Percentiles rank a stretch among this genome's conserved stretches.
phyloP scores from a whole-genome alignment of 2,888 invertebrate species.

The Calameuta idolon region DNA sequence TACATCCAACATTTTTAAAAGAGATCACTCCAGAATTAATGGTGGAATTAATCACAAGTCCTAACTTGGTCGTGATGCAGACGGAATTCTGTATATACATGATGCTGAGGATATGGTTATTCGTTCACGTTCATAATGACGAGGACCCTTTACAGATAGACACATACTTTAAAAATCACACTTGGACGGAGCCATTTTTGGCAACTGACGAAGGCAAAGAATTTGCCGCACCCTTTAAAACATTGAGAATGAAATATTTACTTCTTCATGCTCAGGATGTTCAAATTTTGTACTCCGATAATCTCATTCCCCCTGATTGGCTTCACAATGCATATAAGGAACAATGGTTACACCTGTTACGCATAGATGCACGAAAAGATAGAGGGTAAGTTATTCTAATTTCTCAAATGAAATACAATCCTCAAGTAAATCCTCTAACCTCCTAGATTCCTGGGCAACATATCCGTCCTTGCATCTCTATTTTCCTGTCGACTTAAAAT shows the following conservation, averaged over 20 bases:
- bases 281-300: conserved; percentile 75
- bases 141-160: conserved; percentile 51
- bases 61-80: conserved; percentile 79
- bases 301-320: conserved; percentile 78
- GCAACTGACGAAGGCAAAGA: conserved; percentile 72
- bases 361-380: conserved; percentile 78
- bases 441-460: conserved; percentile 48
- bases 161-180: conserved; percentile 57
- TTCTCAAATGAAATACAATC: background rate
- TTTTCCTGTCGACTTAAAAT: conserved; percentile 31
- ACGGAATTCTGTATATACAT: conserved; percentile 83
- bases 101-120: conserved; percentile 76
- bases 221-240: conserved; percentile 74
- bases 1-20: conserved; percentile 71
- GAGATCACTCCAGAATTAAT: conserved; percentile 77
- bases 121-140: conserved; percentile 32
- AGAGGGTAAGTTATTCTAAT: conserved; percentile 70
- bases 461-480: conserved; percentile 42
- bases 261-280: conserved; percentile 79
- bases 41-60: conserved; percentile 73
- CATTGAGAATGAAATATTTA: conserved; percentile 76
- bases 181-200: conserved; percentile 70
- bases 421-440: conserved; percentile 10
- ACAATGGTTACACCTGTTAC: conserved; percentile 78
- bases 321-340: conserved; percentile 74